Evolutionary conservation across 2,113 vertebrate genomes (phyloP), one percentile per base, ranked within the genome.

Genomic region (Corythoichthys haematopterus): DNA sequence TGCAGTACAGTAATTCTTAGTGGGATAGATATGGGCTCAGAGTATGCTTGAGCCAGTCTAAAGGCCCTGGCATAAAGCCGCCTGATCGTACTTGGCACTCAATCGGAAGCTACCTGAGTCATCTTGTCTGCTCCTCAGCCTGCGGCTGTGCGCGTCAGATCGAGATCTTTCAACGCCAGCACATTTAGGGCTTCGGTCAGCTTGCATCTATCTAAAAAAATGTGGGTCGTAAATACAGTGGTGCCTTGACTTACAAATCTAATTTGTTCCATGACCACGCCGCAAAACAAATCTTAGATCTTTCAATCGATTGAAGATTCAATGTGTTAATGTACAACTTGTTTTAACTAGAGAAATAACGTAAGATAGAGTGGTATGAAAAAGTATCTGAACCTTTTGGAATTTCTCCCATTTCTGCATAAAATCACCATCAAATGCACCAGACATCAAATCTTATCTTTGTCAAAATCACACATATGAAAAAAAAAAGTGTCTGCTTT

Each of bases 101-200:
- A 80, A 79, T 87, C 81, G 82, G 68, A 67, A 68, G 69, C 74
- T 83, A 89, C 86, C 86, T 85, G 86, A 90, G 86, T 91, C 90
- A 89, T 85, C 69, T 80, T 71, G 85, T 86, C 84, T 85, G 72
- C 74, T 80, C 76, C 75, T 78, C 77, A 46, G 72, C 80, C 80
- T 74, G 81, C 60, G 76, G 74, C 80, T 9, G 10, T 55, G 56
- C 71, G 66, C 50, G 58, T 79, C 83, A 82, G 76, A 83, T 80
- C 55, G 4, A 81, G 72, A 66, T 75, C 71, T 73, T 81, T 87
- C 77, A 51, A 47, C 66, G 70, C 68, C 71, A 66, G 64, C 74
- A 75, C 58, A 15, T 69, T 28, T 37, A 58, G 51, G 79, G 66
- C 63, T n/a, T 43, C 6, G 68, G 64, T 50, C 63, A 33, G 45